Base-by-base conservation (phyloP, 2,797 vertebrate genomes). In the Rousettus madagascariensis region DNA sequence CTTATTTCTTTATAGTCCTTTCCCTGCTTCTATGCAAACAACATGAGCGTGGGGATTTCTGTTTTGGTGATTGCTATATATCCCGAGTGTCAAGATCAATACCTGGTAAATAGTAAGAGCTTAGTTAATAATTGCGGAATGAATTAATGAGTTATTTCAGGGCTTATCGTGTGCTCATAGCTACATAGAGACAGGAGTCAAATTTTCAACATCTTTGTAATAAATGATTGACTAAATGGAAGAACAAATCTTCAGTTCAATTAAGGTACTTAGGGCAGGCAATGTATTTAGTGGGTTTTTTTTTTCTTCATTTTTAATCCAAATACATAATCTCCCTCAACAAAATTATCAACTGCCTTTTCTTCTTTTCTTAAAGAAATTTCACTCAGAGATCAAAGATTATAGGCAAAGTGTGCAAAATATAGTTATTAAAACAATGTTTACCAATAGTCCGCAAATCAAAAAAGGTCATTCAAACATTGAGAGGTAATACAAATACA, bases 391-490 rank as follows among this genome's bases (percentile, higher is more conserved):
- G 38, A 66, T 53, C 38, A 90, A 71, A 90, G n/a, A 71, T 90
- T 49, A 72, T 33, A 22, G 68, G 13, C 43, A 71, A 49, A 59
- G 5, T 30, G 2, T 69, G n/a, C 68, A 63, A 90, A 85, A 82
- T 19, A 26, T 3, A 59, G 61, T 85, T 92, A 78, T 88, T 72
- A 92, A 75, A 90, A 41, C 57, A 85, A 36, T 24, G 36, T 2
- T 77, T 66, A 30, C 2, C 55, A 57, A 49, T 38, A 22, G 11
- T 33, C 33, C 55, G 65, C 24, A 63, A 65, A 66, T 90, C 19
- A 72, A 74, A 95, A 83, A 90, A 92, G 86, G 59, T 72, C 65
- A 87, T 66, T 53, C 51, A 96, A 68, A 74, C 71, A 43, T 33
- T 43, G 17, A 86, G 57, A 78, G 24, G 43, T 86, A 84, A 87